phyloP scores from a whole-genome alignment of 2,113 vertebrate genomes.

The Podarcis raffonei region DNA sequence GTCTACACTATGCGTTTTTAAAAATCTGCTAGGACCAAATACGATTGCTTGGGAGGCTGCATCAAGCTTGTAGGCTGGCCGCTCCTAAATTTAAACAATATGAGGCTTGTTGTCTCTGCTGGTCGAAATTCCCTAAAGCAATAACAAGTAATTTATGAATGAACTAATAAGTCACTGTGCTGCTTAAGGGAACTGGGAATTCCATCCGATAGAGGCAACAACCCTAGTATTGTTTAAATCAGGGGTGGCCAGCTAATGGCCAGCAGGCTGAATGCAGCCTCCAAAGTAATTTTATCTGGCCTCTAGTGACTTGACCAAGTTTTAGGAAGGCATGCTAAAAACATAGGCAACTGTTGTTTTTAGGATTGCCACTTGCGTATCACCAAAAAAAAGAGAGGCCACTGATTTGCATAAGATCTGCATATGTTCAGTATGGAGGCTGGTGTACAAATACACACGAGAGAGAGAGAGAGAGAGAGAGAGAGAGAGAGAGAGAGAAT shows the following conservation, averaged over 20 bases:
- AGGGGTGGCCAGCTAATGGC: neutral
- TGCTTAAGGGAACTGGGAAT: neutral
- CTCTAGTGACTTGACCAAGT: neutral
- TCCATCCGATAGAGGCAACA: neutral
- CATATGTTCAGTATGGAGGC: no score
- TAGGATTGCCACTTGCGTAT: neutral
- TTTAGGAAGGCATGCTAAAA: neutral
- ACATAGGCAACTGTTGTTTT: neutral
- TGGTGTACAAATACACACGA: no score
- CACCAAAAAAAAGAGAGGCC: no score
- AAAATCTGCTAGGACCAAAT: neutral
- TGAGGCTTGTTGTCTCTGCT: neutral
- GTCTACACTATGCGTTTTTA: neutral
- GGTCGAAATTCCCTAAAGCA: constrained; percentile 2
- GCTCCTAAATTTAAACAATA: neutral
- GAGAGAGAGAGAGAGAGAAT: no score
- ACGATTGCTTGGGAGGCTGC: neutral
- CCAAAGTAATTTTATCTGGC: neutral
- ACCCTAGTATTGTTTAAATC: constrained; percentile 1
- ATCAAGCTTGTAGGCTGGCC: neutral
- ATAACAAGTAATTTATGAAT: neutral
- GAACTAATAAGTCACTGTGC: neutral
- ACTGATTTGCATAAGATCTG: no score
- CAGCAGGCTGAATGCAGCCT: neutral
- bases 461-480: no score